Evolutionary conservation across 2,888 invertebrate genomes (phyloP).

Genomic region (Heteromurus nitidus): DNA sequence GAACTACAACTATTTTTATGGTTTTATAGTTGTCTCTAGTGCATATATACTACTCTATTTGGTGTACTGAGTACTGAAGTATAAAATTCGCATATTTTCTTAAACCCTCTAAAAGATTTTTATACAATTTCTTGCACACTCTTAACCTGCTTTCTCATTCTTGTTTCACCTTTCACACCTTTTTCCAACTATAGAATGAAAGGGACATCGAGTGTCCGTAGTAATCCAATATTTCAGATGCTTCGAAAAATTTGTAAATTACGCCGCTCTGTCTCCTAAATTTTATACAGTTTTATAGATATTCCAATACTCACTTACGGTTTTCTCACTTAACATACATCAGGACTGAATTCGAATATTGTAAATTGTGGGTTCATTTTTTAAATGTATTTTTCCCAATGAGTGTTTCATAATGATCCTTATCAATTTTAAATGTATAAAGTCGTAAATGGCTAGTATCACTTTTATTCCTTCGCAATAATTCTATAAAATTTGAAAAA

Average conservation of each 20-base stretch:
- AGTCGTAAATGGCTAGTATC: conserved; percentile 19
- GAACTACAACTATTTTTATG: no score
- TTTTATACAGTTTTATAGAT: not conserved
- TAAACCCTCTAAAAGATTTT: no score
- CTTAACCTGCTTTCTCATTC: no score
- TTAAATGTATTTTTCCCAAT: not conserved
- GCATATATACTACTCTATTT: no score
- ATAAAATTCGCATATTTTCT: no score
- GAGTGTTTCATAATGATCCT: conserved; percentile 2
- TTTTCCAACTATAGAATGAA: no score
- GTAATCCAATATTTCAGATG: not conserved
- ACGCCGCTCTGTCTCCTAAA: no score
- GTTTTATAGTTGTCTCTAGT: no score
- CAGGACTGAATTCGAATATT: not conserved
- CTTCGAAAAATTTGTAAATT: not conserved
- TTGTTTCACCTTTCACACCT: no score
- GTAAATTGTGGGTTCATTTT: not conserved
- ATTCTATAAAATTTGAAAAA: conserved; percentile 25
- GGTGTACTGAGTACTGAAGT: no score
- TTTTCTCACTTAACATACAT: conserved; percentile 1
- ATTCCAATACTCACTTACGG: not conserved
- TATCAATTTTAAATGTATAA: conserved; percentile 5
- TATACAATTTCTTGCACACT: no score
- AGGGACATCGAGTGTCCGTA: no score
- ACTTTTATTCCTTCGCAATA: conserved; percentile 9